phyloP scores from a whole-genome alignment of 2,888 invertebrate genomes.

The Dichetophora obliterata region DNA sequence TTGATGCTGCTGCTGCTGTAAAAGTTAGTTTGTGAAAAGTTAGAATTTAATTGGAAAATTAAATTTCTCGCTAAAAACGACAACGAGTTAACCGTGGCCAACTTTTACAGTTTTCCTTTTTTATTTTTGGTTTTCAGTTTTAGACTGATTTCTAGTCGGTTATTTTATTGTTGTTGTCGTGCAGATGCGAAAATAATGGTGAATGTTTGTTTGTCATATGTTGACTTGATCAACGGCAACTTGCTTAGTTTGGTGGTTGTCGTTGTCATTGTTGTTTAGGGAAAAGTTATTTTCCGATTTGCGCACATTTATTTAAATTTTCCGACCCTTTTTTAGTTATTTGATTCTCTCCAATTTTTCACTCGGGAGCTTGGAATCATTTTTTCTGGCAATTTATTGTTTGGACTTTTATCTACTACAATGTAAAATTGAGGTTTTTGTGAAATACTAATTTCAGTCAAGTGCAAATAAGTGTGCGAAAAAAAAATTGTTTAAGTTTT shows the following conservation, averaged over 20 bases:
- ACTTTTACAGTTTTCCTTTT: background rate
- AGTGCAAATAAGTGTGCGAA: too few species aligned
- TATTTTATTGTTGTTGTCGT: background rate
- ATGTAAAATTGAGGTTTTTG: conserved; percentile 34
- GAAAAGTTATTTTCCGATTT: conserved; percentile 10
- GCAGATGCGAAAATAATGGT: background rate
- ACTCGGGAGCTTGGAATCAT: conserved; percentile 18
- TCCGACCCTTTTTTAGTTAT: background rate
- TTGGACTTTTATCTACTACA: background rate
- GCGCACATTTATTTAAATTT: conserved; percentile 10
- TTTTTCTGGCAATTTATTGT: background rate
- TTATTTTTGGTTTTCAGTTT: background rate
- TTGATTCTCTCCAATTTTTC: too few species aligned
- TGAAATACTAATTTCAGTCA: conserved; percentile 22
- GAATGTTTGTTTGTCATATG: background rate
- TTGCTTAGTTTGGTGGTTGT: background rate
- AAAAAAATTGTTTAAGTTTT: too few species aligned
- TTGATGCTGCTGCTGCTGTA: background rate
- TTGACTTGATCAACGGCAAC: background rate
- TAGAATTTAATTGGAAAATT: conserved; percentile 66
- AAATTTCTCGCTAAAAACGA: conserved; percentile 57
- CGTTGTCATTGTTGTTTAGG: background rate
- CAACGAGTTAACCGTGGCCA: conserved; percentile 6
- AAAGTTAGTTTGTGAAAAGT: conserved; percentile 32
- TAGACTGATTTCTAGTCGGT: background rate